Percentiles rank a stretch among this genome's conserved stretches.
Conservation (phyloP, 2,797 vertebrate genomes). For the Xiphophorus birchmanni region DNA sequence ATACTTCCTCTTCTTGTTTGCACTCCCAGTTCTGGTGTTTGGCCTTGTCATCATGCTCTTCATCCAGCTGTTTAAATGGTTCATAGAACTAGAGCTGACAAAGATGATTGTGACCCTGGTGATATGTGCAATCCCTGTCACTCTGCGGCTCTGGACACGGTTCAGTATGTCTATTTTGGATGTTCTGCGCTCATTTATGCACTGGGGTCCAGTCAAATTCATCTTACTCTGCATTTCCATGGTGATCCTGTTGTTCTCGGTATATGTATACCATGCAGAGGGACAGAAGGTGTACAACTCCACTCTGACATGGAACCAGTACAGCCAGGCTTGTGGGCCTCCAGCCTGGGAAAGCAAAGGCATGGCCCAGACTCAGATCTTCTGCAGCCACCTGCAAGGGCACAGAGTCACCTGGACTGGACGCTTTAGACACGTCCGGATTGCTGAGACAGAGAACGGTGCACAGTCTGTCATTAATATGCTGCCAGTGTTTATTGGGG, state of each 20-base stretch:
- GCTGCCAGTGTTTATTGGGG: constrained; percentile 89
- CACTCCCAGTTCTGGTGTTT: constrained; percentile 87
- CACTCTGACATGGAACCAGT: constrained; percentile 91
- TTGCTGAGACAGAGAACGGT: constrained; percentile 94
- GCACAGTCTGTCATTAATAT: constrained; percentile 92
- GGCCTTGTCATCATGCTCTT: constrained; percentile 85
- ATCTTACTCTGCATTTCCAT: constrained; percentile 91
- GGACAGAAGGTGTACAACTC: constrained; percentile 97
- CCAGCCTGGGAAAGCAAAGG: constrained; percentile 91
- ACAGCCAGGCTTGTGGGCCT: constrained; percentile 88
- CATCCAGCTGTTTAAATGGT: constrained; percentile 91
- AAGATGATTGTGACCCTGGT: constrained; percentile 89
- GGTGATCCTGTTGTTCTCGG: constrained; percentile 88
- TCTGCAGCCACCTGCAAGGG: constrained; percentile 94
- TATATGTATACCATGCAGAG: constrained; percentile 92
- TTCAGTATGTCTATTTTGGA: constrained; percentile 86
- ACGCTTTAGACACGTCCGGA: constrained; percentile 88
- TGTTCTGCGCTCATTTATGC: constrained; percentile 83
- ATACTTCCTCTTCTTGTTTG: constrained; percentile 95
- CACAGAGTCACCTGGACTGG: constrained; percentile 95
- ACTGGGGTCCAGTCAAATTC: constrained; percentile 91
- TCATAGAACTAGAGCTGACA: constrained; percentile 88
- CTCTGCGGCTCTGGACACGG: constrained; percentile 89
- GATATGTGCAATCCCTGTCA: constrained; percentile 87
- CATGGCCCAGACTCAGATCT: constrained; percentile 92